Evolutionary conservation across 2,113 vertebrate genomes (phyloP).

Genomic region (Clinocottus analis): DNA sequence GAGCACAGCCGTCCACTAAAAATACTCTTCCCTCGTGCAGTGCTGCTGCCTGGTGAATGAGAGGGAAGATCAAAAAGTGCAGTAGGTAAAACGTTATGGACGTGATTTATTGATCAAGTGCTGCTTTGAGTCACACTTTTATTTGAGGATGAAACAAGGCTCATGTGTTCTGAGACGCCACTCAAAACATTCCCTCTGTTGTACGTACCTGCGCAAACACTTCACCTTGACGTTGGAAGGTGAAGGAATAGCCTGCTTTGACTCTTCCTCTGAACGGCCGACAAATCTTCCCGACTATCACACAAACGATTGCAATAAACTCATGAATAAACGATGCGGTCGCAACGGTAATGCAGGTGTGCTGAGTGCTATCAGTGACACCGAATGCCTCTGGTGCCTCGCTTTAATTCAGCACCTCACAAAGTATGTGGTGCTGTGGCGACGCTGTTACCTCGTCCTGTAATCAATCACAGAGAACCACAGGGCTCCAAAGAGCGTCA

Average conservation of each 20-base stretch:
- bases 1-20: slow-evolving; percentile 39
- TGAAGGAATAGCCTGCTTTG: background rate
- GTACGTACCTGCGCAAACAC: background rate
- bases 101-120: slow-evolving; percentile 42
- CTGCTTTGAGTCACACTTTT: slow-evolving; percentile 17
- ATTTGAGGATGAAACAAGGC: background rate
- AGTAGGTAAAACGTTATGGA: background rate
- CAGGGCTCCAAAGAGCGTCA: background rate
- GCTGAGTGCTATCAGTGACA: slow-evolving; percentile 13
- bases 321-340: slow-evolving; percentile 29
- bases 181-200: background rate
- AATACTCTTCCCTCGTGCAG: slow-evolving; percentile 25
- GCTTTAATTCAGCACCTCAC: slow-evolving; percentile 28
- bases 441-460: slow-evolving; percentile 12
- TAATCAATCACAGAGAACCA: slow-evolving; percentile 52
- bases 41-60: slow-evolving; percentile 29
- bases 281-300: slow-evolving; percentile 2
- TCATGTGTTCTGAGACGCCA: background rate
- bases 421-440: slow-evolving; percentile 14
- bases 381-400: slow-evolving; percentile 19
- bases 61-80: background rate
- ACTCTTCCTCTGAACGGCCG: background rate
- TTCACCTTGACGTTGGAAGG: slow-evolving; percentile 38
- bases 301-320: background rate
- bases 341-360: background rate